A percentile compares a stretch with the other conserved stretches of the same genome.
phyloP scores from a whole-genome alignment of 2,113 vertebrate genomes.

The Castor canadensis region DNA sequence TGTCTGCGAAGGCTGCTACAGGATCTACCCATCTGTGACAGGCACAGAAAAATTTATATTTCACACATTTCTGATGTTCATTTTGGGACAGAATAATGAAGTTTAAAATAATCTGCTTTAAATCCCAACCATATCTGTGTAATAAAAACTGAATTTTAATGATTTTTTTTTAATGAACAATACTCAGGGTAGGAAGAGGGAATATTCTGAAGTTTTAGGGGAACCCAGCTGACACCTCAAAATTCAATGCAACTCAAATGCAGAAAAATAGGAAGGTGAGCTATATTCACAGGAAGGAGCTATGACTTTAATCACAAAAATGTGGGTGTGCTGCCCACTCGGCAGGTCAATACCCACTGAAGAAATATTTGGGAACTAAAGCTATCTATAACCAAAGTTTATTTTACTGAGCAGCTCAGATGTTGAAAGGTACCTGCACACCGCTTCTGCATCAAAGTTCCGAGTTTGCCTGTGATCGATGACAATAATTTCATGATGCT shows the following conservation, averaged over 20 bases:
- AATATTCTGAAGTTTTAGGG: background rate
- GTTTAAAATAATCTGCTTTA: constrained; percentile 65
- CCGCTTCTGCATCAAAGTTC: constrained; percentile 91
- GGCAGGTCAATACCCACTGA: background rate
- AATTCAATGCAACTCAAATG: constrained; percentile 7
- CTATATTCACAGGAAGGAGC: background rate
- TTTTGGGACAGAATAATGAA: constrained; percentile 72
- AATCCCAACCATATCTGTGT: constrained; percentile 46
- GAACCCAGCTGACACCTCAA: constrained; percentile 26
- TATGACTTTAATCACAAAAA: background rate
- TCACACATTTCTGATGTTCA: constrained; percentile 75
- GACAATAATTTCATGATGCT: constrained; percentile 96
- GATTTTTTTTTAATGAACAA: constrained; percentile 41
- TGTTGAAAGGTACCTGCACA: constrained; percentile 89
- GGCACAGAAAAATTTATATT: constrained; percentile 38
- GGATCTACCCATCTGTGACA: constrained; percentile 61
- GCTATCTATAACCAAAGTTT: background rate
- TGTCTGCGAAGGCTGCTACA: background rate
- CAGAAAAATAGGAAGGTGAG: background rate
- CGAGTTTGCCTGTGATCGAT: constrained; percentile 92
- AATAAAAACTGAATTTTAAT: constrained; percentile 64
- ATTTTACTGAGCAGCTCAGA: background rate
- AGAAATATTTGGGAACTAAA: background rate
- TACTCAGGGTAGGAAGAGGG: background rate
- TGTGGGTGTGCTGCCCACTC: background rate